These are phyloP conservation scores for Hyphantria cunea DNA, from an alignment of 1,140 invertebrate genomes.

Conservation along the genomic window DNA sequence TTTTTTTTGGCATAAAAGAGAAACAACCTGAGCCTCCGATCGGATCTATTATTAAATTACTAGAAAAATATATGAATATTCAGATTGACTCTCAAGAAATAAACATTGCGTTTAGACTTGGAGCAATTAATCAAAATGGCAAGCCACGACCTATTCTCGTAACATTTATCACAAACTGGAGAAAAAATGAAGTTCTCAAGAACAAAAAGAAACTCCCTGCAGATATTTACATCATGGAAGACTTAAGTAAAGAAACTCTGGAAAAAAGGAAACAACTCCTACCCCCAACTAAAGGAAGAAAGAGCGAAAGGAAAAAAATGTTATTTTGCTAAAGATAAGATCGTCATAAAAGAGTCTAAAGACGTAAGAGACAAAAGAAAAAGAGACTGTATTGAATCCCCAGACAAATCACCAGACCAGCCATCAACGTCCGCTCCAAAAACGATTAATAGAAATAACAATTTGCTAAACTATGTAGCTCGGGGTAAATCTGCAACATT, in stretches of 20 bases:
- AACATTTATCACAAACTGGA: slow-evolving; percentile 3
- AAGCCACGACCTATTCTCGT: background rate
- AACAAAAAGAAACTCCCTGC: background rate
- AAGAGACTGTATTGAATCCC: background rate
- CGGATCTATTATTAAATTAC: too few relatives aligned
- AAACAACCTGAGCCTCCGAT: too few relatives aligned
- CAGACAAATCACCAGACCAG: too few relatives aligned
- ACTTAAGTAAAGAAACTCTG: background rate
- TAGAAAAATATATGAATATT: too few relatives aligned
- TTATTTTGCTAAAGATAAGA: background rate
- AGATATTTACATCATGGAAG: slow-evolving; percentile 5
- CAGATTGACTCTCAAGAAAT: background rate
- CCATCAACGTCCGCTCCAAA: background rate
- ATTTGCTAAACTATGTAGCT: background rate
- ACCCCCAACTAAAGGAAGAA: slow-evolving; percentile 3
- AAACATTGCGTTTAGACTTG: background rate
- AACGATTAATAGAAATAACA: background rate
- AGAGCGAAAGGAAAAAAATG: background rate
- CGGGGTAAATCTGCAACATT: background rate
- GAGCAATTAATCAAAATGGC: background rate
- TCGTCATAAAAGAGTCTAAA: background rate
- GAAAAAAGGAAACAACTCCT: slow-evolving; percentile 1
- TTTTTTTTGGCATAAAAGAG: background rate
- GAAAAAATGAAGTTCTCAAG: slow-evolving; percentile 3
- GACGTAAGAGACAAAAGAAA: background rate